A percentile compares a stretch with the other conserved stretches of the same genome.
phyloP scores from a whole-genome alignment of 2,888 invertebrate genomes.

The Drosophila seclusa region DNA sequence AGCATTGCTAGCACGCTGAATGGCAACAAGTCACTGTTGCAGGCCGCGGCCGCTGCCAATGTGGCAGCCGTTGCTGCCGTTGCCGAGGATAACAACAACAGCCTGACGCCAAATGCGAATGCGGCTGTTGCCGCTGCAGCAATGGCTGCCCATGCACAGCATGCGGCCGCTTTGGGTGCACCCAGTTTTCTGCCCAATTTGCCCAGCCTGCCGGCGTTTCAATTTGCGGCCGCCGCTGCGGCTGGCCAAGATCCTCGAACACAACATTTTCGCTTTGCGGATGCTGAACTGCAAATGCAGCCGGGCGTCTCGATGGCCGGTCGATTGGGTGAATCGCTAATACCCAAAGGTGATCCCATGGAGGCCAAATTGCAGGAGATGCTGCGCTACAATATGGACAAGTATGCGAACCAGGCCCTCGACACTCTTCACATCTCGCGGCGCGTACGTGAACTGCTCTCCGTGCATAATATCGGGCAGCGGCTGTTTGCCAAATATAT shows the following conservation, averaged over 20 bases:
- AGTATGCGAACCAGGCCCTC: constrained; percentile 95
- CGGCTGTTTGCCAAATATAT: constrained; percentile 99
- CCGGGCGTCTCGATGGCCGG: constrained; percentile 92
- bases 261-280: constrained; percentile 92
- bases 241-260: constrained; percentile 89
- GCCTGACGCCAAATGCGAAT: constrained; percentile 68
- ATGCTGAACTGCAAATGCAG: constrained; percentile 90
- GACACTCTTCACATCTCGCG: constrained; percentile 98
- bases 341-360: constrained; percentile 97
- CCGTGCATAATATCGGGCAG: constrained; percentile 99
- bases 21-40: constrained; percentile 70
- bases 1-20: constrained; percentile 70
- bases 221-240: constrained; percentile 82
- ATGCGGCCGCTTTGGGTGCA: constrained; percentile 80
- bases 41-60: constrained; percentile 62
- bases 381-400: constrained; percentile 97
- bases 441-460: constrained; percentile 95
- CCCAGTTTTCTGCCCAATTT: constrained; percentile 77
- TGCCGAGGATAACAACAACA: constrained; percentile 81
- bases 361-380: constrained; percentile 96
- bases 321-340: constrained; percentile 94
- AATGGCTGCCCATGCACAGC: constrained; percentile 82
- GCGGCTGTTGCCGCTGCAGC: constrained; percentile 68
- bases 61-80: constrained; percentile 56
- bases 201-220: constrained; percentile 87